Base-by-base conservation (phyloP, 2,113 vertebrate species). In the Capreolus pygargus region DNA sequence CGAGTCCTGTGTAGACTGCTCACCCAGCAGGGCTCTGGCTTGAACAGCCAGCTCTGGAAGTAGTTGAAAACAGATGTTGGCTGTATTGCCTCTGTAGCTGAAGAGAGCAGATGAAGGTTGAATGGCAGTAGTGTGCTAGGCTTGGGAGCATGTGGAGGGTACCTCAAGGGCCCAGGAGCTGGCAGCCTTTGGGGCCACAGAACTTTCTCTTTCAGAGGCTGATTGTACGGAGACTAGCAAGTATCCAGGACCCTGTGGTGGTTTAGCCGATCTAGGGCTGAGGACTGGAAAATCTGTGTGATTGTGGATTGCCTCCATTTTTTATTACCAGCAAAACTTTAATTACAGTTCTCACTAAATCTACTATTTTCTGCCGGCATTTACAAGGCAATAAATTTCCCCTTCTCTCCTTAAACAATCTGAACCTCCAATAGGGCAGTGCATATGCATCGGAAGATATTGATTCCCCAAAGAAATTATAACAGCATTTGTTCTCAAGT, bases 301-400 rank as follows among this genome's bases (percentile, higher is more conserved):
- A 88, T 92, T 97, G 97, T 98, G 98, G 97, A 98, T 98, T 98
- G 94, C 83, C 82, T 97, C 96, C 67, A 90, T 97, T 98, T 98
- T 98, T 99, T 98, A 98, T 98, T 98, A 98, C 98, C 98, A 98
- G 98, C 98, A 98, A 98, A 99, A 99, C 98, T 98, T 99, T 99
- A 98, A 99, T 99, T 99, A 98, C 98, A 98, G 96, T 97, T 99
- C 97, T 97, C 95, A 98, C 97, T 96, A 98, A 98, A 98, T 97
- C 98, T 97, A 94, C 98, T 93, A 97, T 98, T 98, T 99, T 98
- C 98, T 98, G 98, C 95, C 85, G 43, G 60, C 86, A 16, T 98
- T 98, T 99, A 98, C 98, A 99, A 98, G 96, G 98, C 98, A 97
- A 98, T 99, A 98, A 98, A 98, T 99, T 99, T 98, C 92, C 87